These are phyloP conservation scores for Nasonia oneida DNA, from an alignment of 2,888 invertebrate species.

Conservation along the genomic window DNA sequence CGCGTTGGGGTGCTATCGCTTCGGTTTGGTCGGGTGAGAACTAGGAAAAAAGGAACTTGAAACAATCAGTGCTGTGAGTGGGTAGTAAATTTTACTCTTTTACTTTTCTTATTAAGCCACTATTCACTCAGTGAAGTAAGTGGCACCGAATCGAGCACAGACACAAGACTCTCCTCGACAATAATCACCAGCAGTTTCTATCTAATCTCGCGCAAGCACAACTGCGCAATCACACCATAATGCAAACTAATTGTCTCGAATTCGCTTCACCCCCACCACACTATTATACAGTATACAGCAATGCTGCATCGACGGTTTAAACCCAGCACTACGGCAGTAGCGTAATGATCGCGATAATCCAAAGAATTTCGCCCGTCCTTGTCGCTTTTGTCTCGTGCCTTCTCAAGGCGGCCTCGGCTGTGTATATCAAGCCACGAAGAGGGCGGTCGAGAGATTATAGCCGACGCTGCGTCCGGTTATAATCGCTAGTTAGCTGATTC, in stretches of 20 bases:
- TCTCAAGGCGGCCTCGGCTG: not conserved
- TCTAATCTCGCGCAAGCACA: not conserved
- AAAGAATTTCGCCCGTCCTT: not conserved
- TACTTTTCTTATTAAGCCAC: not conserved
- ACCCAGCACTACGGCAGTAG: not conserved
- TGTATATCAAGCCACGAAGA: not conserved
- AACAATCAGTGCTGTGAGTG: too few species aligned
- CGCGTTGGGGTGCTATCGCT: too few species aligned
- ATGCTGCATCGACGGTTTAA: not conserved
- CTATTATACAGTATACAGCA: not conserved
- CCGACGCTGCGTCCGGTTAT: conserved; percentile 37
- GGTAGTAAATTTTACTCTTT: not conserved
- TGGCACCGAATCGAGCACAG: not conserved
- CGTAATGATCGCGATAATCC: not conserved
- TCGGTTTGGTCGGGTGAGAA: too few species aligned
- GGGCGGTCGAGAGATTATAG: conserved; percentile 1
- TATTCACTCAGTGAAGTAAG: not conserved
- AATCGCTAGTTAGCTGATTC: conserved; percentile 60
- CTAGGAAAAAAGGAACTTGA: too few species aligned
- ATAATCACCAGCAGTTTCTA: not conserved
- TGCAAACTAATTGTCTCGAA: not conserved
- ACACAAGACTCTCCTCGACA: not conserved
- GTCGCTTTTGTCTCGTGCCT: not conserved
- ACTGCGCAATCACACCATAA: not conserved
- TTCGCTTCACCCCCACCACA: not conserved